Evolutionary conservation across 2,888 invertebrate genomes (phyloP).

Genomic region (Onthophagus sagittarius): DNA sequence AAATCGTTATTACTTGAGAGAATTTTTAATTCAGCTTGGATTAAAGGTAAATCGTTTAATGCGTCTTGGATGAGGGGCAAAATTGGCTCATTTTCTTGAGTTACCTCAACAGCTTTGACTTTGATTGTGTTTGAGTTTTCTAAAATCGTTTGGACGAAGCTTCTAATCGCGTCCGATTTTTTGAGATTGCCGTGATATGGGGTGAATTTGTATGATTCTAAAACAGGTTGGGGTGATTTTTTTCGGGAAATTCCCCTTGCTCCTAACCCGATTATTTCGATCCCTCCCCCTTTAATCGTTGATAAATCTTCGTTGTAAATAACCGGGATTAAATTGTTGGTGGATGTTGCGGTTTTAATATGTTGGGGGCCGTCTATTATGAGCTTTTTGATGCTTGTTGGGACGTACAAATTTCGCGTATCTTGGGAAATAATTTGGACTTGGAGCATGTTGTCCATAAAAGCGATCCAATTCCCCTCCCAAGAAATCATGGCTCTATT

Average conservation of each 20-base stretch:
- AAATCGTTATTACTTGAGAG: slow-evolving; percentile 57
- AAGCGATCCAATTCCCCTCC: slow-evolving; percentile 83
- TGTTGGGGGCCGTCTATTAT: slow-evolving; percentile 26
- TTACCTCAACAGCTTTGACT: slow-evolving; percentile 56
- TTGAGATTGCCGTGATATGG: slow-evolving; percentile 51
- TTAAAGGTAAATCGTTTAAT: slow-evolving; percentile 64
- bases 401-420: slow-evolving; percentile 66
- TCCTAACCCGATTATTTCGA: slow-evolving; percentile 72
- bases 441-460: slow-evolving; percentile 85
- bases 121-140: slow-evolving; percentile 66
- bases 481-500: slow-evolving; percentile 58
- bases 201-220: slow-evolving; percentile 73
- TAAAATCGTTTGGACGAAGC: slow-evolving; percentile 64
- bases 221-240: slow-evolving; percentile 66
- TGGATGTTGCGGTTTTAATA: slow-evolving; percentile 23
- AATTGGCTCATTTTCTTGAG: slow-evolving; percentile 40
- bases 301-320: slow-evolving; percentile 46
- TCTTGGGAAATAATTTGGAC: slow-evolving; percentile 66
- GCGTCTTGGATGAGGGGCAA: slow-evolving; percentile 56
- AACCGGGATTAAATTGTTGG: slow-evolving; percentile 35
- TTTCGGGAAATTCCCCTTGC: slow-evolving; percentile 71
- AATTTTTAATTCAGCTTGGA: slow-evolving; percentile 63
- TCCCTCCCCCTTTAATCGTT: slow-evolving; percentile 60
- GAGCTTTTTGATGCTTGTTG: slow-evolving; percentile 46
- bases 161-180: slow-evolving; percentile 49